Evolutionary conservation across 2,113 vertebrate genomes (phyloP), one percentile per base, ranked within the genome.

Genomic region (Nematolebias whitei): DNA sequence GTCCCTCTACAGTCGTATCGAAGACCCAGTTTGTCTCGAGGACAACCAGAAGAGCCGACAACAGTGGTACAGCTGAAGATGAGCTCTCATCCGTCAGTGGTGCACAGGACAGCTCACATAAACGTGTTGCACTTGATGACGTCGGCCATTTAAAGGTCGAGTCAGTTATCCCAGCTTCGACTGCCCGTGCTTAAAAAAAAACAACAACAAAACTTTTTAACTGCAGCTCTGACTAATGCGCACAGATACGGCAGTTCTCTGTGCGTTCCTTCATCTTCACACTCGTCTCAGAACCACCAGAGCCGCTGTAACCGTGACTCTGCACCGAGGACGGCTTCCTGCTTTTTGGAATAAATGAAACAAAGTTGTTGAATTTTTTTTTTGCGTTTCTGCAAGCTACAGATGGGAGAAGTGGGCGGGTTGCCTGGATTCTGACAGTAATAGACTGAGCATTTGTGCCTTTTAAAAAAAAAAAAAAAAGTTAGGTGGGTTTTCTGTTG

Each of bases 381-480:
- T 29, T 41, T 22, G n/a, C 53, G 1, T 29, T 71, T 78, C 64
- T 55, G 44, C 48, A 81, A 45, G 49, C 53, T 32, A 55, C 4
- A 47, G 43, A 64, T 26, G 45, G 62, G 32, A 58, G 52, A 64
- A 20, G 23, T 78, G 66, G 52, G 48, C 68, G 40, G 38, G 16
- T 57, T 68, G 76, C 45, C 26, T 48, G 47, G 41, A 24, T 62
- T 62, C 19, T 44, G 70, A 73, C 68, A 44, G 65, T 70, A 52
- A 82, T 75, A 68, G 71, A 86, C 74, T 66, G 70, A 68, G 80
- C 71, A 59, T 82, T 86, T 68, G 91, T 93, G 91, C 91, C 90
- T 91, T 93, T 91, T 39, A n/a, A n/a, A n/a, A n/a, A n/a, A n/a
- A n/a, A n/a, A n/a, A n/a, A n/a, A n/a, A n/a, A n/a, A 68, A 71